phyloP scores from a whole-genome alignment of 2,113 vertebrate genomes.

The Oncorhynchus clarkii region DNA sequence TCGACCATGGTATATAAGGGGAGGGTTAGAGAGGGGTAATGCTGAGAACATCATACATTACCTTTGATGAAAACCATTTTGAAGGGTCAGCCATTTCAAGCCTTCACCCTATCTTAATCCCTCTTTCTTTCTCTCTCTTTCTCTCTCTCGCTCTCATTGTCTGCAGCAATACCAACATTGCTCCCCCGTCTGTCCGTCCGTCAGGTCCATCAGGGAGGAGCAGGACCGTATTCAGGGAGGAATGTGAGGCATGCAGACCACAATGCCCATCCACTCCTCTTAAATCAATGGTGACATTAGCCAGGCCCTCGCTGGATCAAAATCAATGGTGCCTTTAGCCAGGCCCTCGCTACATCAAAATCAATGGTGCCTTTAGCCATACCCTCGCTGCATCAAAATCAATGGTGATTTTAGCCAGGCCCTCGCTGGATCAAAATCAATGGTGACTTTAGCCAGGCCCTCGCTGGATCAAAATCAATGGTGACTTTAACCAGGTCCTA shows the following conservation, averaged over 20 bases:
- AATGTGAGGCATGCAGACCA: slow-evolving; percentile 54
- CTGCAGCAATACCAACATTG: slow-evolving; percentile 27
- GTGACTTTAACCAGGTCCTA: too few relatives aligned
- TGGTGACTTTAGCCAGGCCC: too few relatives aligned
- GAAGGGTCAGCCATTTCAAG: slow-evolving; percentile 32
- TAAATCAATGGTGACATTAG: slow-evolving; percentile 63
- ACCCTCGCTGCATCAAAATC: too few relatives aligned
- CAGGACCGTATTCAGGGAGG: slow-evolving; percentile 39
- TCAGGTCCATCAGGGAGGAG: slow-evolving; percentile 14
- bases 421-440: slow-evolving; percentile 29
- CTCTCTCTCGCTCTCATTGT: slow-evolving; percentile 6
- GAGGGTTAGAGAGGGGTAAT: slow-evolving; percentile 19
- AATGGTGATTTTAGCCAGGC: slow-evolving; percentile 40
- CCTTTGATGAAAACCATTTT: slow-evolving; percentile 31
- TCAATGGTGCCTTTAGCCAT: slow-evolving; percentile 34
- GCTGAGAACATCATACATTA: not conserved
- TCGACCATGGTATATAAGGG: slow-evolving; percentile 27
- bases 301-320: slow-evolving; percentile 40
- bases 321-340: slow-evolving; percentile 61
- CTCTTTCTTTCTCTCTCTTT: not conserved
- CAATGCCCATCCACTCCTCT: slow-evolving; percentile 51
- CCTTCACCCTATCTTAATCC: not conserved
- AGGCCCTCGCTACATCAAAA: slow-evolving; percentile 35
- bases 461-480: too few relatives aligned
- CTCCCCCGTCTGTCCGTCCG: not conserved